These are phyloP conservation scores for Rhagium mordax DNA, from an alignment of 2,888 invertebrate genomes.

Conservation along the genomic window DNA sequence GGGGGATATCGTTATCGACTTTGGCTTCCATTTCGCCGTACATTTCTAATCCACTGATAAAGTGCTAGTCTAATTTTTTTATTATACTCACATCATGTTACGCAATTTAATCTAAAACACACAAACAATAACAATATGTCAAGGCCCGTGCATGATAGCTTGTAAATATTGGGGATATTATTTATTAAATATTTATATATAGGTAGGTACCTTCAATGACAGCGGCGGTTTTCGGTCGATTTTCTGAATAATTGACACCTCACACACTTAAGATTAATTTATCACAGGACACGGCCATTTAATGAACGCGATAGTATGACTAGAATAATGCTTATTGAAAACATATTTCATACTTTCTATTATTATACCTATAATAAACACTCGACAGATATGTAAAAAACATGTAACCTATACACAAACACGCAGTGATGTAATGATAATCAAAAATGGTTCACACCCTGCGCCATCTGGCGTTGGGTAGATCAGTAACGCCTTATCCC, in stretches of 20 bases:
- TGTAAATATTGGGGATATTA: slow-evolving; percentile 25
- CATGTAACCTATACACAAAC: slow-evolving; percentile 47
- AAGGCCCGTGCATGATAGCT: slow-evolving; percentile 18
- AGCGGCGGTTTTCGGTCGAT: slow-evolving; percentile 25
- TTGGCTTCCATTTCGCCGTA: slow-evolving; percentile 34
- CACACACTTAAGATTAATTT: slow-evolving; percentile 25
- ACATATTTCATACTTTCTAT: slow-evolving; percentile 54
- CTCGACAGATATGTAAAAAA: slow-evolving; percentile 55
- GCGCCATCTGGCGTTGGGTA: neutral
- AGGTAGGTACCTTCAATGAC: slow-evolving; percentile 23
- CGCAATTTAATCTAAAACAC: slow-evolving; percentile 14
- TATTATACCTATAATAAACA: slow-evolving; percentile 50
- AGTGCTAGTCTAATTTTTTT: slow-evolving; percentile 11
- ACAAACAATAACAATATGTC: slow-evolving; percentile 33
- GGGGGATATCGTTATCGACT: slow-evolving; percentile 72
- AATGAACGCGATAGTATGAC: slow-evolving; percentile 40
- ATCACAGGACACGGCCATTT: slow-evolving; percentile 24
- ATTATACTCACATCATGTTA: slow-evolving; percentile 22
- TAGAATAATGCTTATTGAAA: slow-evolving; percentile 47
- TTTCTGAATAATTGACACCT: slow-evolving; percentile 27
- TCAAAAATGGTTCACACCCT: neutral
- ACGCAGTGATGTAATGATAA: slow-evolving; percentile 45
- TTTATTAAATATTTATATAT: slow-evolving; percentile 22
- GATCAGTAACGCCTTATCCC: neutral
- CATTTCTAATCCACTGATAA: slow-evolving; percentile 22